Percentiles rank a stretch among this genome's conserved stretches.
Evolutionary conservation across 35 echinoderm and acorn worm genomes (phyloP).

Genomic region (Lytechinus pictus): DNA sequence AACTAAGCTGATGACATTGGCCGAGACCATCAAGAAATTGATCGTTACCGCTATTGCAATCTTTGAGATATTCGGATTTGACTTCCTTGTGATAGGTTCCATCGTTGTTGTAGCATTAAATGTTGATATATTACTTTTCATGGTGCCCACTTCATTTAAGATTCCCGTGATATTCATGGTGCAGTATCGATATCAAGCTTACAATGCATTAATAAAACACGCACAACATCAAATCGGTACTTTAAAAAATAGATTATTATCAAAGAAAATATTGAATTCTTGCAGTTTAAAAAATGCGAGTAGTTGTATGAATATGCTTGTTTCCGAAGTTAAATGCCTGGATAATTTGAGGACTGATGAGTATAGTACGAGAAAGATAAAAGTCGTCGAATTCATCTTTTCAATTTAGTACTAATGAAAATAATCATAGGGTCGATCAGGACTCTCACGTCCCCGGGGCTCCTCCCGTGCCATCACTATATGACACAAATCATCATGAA

Average conservation of each 20-base stretch:
- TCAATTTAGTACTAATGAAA: not conserved
- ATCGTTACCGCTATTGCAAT: not conserved
- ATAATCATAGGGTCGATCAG: not conserved
- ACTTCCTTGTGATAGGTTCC: not conserved
- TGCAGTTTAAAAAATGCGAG: too few relatives aligned
- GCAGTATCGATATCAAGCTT: not conserved
- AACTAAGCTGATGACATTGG: constrained; percentile 32
- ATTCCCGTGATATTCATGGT: not conserved
- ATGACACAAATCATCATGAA: not conserved
- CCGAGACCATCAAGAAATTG: constrained; percentile 5
- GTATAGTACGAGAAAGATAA: not conserved
- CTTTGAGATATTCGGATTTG: not conserved
- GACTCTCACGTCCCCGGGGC: not conserved
- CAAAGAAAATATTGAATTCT: too few relatives aligned
- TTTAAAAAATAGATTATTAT: too few relatives aligned
- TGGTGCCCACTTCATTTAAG: not conserved
- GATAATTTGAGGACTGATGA: not conserved
- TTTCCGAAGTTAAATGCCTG: not conserved
- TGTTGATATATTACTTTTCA: not conserved
- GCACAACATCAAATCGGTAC: too few relatives aligned
- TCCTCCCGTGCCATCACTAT: not conserved
- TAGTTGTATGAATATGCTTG: not conserved
- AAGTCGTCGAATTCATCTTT: not conserved
- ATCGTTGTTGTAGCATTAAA: not conserved
- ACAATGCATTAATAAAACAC: too few relatives aligned